Conservation (phyloP, 2,797 vertebrate species). For the Distichodus sexfasciatus region DNA sequence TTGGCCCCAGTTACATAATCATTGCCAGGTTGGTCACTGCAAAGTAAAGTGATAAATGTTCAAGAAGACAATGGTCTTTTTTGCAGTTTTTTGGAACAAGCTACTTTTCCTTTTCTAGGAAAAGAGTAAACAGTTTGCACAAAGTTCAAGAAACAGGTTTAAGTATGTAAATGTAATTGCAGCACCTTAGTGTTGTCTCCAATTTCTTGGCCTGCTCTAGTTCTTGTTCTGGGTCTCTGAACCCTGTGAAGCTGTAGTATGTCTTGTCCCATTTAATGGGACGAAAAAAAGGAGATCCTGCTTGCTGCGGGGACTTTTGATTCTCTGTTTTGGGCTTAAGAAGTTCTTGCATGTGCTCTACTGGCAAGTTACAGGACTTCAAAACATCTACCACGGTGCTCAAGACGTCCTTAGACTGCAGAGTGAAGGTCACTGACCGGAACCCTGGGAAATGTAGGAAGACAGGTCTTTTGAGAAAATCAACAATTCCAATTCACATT, state of each 20-base stretch:
- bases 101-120: too few species aligned
- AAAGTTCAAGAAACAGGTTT: neutral
- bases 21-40: neutral
- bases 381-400: conserved; percentile 89
- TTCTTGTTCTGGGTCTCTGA: conserved; percentile 90
- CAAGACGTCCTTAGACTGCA: conserved; percentile 83
- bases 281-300: conserved; percentile 72
- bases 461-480: too few species aligned
- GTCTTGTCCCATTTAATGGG: conserved; percentile 95
- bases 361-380: conserved; percentile 88
- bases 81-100: too few species aligned
- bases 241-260: conserved; percentile 92
- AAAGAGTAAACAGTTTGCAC: neutral
- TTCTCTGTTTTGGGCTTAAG: conserved; percentile 51
- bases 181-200: conserved; percentile 84
- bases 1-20: neutral
- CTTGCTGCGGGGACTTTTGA: conserved; percentile 28
- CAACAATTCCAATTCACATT: too few species aligned
- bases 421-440: conserved; percentile 88
- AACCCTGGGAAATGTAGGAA: conserved; percentile 76
- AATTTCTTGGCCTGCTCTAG: conserved; percentile 82
- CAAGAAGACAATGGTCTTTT: too few species aligned
- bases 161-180: neutral
- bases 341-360: conserved; percentile 81
- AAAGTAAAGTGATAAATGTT: too few species aligned